Evolutionary conservation across 2,888 invertebrate genomes (phyloP), one percentile per base, ranked within the genome.

Genomic region (Formica aserva): DNA sequence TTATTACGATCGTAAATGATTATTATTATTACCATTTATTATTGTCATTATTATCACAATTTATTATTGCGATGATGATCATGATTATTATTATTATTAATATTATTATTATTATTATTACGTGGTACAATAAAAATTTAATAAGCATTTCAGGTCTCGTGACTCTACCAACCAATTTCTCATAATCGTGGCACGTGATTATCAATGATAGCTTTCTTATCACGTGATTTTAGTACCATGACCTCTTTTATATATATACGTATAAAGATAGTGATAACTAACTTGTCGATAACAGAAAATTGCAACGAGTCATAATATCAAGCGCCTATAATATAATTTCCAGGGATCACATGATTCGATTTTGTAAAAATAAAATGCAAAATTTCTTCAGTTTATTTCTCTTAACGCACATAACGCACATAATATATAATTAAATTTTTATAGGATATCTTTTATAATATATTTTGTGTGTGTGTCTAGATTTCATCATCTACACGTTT

Each of bases 81-180:
- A 92, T 93, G 91, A 93, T 93, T 91, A 91, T 89, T 91, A 90
- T 90, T 89, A 90, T 91, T 89, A 92, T 90, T 89, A 91, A 85
- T 89, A 93, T 26, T 26, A 35, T 91, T 91, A 93, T 93, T 93
- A 93, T 93, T 94, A 94, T 94, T 94, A 94, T 94, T 94, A 94
- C 94, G 92, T 94, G 94, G 94, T 94, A 94, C 93, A 94, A 94
- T 94, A 94, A 94, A 94, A 93, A 94, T 94, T 94, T 93, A 94
- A 93, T 94, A 94, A 94, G 92, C 93, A 93, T 88, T 87, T 88
- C 62, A 5, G 77, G 91, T 92, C 89, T 91, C 91, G 87, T 91
- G 90, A 92, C 88, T 90, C 88, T 90, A 57, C 65, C 75, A 83
- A 38, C 74, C 81, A 67, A 26, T 45, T 41, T 45, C 65, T 13